Conservation (phyloP, 2,797 vertebrate species). For the Phoebastria nigripes region DNA sequence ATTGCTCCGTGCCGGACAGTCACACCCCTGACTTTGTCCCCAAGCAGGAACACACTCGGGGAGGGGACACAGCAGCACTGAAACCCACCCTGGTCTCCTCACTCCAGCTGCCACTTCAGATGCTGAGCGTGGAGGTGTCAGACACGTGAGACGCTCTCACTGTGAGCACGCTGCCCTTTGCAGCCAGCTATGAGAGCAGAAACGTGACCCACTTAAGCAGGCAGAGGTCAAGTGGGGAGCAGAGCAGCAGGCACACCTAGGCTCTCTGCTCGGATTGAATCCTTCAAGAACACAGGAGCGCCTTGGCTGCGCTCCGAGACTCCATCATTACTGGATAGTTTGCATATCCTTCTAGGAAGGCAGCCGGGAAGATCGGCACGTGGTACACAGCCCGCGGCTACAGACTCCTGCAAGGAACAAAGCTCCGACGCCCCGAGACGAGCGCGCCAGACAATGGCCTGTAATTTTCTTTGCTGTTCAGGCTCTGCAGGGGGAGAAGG, state of each 20-base stretch:
- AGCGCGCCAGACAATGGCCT: neutral
- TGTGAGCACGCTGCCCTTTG: neutral
- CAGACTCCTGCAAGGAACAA: constrained; percentile 37
- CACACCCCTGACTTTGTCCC: neutral
- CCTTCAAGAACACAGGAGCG: neutral
- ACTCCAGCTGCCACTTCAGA: neutral
- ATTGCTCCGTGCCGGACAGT: neutral
- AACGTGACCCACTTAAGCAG: neutral
- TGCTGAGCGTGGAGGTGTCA: rapidly evolving
- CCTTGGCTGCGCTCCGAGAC: constrained; percentile 30
- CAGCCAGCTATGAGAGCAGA: neutral
- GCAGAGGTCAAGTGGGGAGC: constrained; percentile 29
- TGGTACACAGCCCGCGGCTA: neutral
- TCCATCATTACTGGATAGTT: constrained; percentile 55
- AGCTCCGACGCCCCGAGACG: neutral
- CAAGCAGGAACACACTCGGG: neutral
- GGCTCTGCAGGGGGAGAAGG: neutral
- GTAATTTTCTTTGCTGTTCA: neutral
- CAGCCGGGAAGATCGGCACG: constrained; percentile 7
- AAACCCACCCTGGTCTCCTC: neutral
- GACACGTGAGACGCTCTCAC: neutral
- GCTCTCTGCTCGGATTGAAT: neutral
- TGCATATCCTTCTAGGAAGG: constrained; percentile 60
- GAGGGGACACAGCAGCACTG: neutral
- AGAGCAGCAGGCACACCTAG: neutral